Evolutionary conservation across 2,888 invertebrate species (phyloP), one percentile per base, ranked within the genome.

Genomic region (Chalcis sispes): DNA sequence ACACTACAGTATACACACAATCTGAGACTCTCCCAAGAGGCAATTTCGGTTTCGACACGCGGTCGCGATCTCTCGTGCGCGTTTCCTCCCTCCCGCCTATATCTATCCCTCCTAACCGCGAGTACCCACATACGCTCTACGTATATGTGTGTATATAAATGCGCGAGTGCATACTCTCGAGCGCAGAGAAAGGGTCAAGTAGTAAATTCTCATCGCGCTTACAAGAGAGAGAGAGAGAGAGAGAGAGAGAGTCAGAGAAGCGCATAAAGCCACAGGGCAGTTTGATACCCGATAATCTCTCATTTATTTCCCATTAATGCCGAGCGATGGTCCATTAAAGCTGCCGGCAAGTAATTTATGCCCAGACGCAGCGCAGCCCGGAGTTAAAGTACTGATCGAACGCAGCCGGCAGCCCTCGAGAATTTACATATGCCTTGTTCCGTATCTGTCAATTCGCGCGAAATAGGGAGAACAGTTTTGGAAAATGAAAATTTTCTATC

Each of bases 281-380:
- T 61, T 75, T 70, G 70, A 75, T 75, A 71, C 61, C 66, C 71
- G 77, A 80, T 80, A 78, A 79, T 79, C 77, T 79, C 72, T 77
- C 79, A 75, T 81, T 80, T 80, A 78, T 79, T 79, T 78, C 65
- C 74, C 79, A 79, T 79, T 80, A 81, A 78, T 77, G 72, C 77
- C 70, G 54, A 8, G 58, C 72, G 67, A 72, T 75, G 70, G 75
- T 79, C 77, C 80, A 79, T 80, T 80, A 78, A 78, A 78, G 76
- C 72, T 72, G 50, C 66, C 69, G 65, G 18, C 71, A 18, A 75
- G 80, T 77, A 78, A 81, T 80, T 80, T 80, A 80, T 77, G 77
- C 71, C 27, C 66, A 36, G 42, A 50, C 23, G 65, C 13, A n/a
- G 40, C 50, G 46, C 58, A 20, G 64, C 13, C 36, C 48, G n/a